phyloP scores from a whole-genome alignment of 2,888 invertebrate species.

The Dryobota labecula region DNA sequence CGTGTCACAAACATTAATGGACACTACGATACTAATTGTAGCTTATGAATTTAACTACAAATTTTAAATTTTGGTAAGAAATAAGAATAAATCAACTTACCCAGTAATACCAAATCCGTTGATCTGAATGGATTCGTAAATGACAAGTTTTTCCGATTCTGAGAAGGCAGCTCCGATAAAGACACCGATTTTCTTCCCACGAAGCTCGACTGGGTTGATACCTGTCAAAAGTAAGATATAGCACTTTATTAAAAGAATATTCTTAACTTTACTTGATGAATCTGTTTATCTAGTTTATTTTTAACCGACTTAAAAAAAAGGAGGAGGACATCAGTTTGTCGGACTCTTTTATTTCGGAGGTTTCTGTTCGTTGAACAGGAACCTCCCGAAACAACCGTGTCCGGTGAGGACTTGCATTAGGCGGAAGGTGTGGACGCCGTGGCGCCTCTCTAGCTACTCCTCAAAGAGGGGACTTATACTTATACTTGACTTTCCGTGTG shows the following conservation, averaged over 20 bases:
- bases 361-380: too few species aligned
- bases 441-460: too few species aligned
- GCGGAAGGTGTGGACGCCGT: too few species aligned
- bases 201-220: conserved; percentile 42
- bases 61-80: neutral
- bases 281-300: too few species aligned
- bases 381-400: too few species aligned
- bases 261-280: neutral
- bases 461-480: too few species aligned
- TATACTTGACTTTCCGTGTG: too few species aligned
- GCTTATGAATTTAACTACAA: neutral
- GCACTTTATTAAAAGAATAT: neutral
- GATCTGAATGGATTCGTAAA: conserved; percentile 64
- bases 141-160: conserved; percentile 90
- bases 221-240: conserved; percentile 22
- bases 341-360: too few species aligned
- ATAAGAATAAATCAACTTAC: conserved; percentile 6
- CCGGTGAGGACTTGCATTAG: too few species aligned
- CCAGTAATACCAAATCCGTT: conserved; percentile 68
- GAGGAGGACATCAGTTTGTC: too few species aligned
- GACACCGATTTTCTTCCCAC: conserved; percentile 50
- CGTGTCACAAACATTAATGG: neutral
- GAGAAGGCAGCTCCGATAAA: conserved; percentile 82
- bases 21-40: neutral
- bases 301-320: too few species aligned